Base-by-base conservation (phyloP, 2,888 invertebrate species). In the Julus scandinavius region DNA sequence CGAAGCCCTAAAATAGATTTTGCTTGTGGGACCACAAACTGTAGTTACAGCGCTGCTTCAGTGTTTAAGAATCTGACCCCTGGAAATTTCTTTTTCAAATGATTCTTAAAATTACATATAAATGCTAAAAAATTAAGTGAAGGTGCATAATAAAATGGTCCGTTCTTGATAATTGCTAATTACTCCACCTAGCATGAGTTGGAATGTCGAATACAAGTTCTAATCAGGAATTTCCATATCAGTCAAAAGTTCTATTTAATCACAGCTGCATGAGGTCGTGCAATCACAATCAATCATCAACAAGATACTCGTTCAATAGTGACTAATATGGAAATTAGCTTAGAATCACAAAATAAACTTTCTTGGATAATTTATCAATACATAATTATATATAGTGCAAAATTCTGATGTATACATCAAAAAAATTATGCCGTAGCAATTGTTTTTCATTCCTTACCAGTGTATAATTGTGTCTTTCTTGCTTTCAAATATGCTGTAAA, bases 401-500 rank as follows among this genome's bases (percentile, higher is more conserved):
- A 72, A n/a, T 9, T 20, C 20, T 29, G 9, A 20, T 29, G 29
- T 2, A 4, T 20, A 29, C 11, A 9, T 20, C 72, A 20, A 72
- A 20, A 2, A 20, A 20, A 2, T 20, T 72, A 11, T 29, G 72
- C 17, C 54, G 11, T 13, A 13, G 17, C 54, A 29, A 54, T 9
- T 2, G 0, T 38, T 29, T 80, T 80, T 80, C 29, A 80, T 20
- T 38, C 11, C 38, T 80, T 80, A 13, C 80, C 15, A 6, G 80
- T 80, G 63, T 63, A 63, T n/a, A 17, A n/a, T 13, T 80, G 29
- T 13, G 45, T 45, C 15, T 45, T 85, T 45, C 50, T 85, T 41
- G 85, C 45, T n/a, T 85, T 85, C 50, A 85, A 45, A n/a, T 49
- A 85, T 45, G 85, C 80, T 9, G 50, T 29, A 45, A 85, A 9